A percentile compares a stretch with the other conserved stretches of the same genome.
phyloP scores from a whole-genome alignment of 2,797 vertebrate species.

The Rhabdophis nuchalis region DNA sequence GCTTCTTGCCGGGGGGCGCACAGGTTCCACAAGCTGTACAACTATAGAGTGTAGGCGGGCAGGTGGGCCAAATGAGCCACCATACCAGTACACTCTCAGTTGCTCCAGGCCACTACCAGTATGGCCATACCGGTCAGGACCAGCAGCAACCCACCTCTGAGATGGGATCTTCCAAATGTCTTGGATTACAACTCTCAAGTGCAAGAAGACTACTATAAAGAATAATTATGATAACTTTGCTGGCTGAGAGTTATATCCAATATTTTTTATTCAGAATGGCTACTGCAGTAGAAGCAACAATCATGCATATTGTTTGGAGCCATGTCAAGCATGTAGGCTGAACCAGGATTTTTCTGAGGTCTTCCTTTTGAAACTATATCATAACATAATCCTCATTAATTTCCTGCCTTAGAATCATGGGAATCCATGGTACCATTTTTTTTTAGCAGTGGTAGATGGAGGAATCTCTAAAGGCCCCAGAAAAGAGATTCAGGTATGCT shows the following conservation, averaged over 20 bases:
- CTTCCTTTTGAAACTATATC: background rate
- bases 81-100: too few species aligned
- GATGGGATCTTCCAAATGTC: background rate
- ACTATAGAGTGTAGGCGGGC: too few species aligned
- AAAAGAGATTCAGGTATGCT: background rate
- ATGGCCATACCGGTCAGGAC: too few species aligned
- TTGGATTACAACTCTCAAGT: background rate
- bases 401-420: background rate
- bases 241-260: background rate
- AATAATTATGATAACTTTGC: background rate
- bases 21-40: too few species aligned
- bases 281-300: background rate
- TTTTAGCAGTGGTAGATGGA: background rate
- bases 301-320: background rate
- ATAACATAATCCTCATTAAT: background rate
- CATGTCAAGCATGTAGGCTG: background rate
- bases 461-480: background rate
- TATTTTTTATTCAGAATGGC: background rate
- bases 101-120: too few species aligned
- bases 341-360: background rate
- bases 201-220: background rate
- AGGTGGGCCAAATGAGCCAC: too few species aligned
- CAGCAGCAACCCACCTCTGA: too few species aligned
- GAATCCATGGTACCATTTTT: background rate
- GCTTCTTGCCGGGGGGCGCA: too few species aligned